These are phyloP conservation scores for Diarsia brunnea DNA, from an alignment of 2,888 invertebrate genomes.

Conservation along the genomic window DNA sequence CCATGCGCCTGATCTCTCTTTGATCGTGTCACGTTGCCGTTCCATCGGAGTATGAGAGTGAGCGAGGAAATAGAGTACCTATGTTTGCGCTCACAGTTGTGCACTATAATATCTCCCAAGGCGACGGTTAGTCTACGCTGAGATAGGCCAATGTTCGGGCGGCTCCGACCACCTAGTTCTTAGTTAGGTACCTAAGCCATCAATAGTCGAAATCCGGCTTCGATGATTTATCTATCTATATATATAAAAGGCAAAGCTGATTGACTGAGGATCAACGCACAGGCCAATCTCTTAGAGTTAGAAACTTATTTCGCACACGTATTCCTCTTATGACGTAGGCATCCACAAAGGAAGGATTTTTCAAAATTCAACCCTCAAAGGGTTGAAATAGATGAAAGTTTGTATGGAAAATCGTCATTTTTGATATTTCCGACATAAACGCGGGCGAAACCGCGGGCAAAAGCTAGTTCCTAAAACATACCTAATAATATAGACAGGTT, in stretches of 20 bases:
- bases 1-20: neutral
- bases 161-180: no score
- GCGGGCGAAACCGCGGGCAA: no score
- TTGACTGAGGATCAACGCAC: no score
- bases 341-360: no score
- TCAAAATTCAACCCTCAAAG: no score
- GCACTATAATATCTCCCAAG: neutral
- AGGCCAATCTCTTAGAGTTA: no score
- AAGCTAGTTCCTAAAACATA: constrained; percentile 68
- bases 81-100: neutral
- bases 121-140: neutral
- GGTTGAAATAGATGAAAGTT: no score
- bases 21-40: neutral
- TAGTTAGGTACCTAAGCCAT: neutral
- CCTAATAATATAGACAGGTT: constrained; percentile 96
- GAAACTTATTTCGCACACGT: no score
- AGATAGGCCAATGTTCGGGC: neutral
- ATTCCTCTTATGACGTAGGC: no score
- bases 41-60: neutral
- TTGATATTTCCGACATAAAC: no score
- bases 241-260: no score
- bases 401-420: no score
- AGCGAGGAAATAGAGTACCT: neutral
- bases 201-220: neutral
- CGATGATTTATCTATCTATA: neutral